phyloP scores from a whole-genome alignment of 2,113 vertebrate genomes.

The Ascaphus truei region DNA sequence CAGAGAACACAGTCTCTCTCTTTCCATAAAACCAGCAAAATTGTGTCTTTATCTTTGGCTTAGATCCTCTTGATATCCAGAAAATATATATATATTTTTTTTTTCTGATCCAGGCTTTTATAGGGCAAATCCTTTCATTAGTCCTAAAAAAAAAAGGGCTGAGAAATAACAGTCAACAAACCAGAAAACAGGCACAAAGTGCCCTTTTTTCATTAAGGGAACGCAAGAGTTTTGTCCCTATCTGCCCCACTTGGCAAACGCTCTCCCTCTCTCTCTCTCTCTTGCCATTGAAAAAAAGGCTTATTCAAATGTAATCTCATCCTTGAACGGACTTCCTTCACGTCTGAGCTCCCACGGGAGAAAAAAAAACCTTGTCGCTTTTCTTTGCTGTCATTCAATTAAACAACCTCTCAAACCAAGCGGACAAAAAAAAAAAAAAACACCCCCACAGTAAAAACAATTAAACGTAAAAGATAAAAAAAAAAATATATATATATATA shows the following conservation, averaged over 20 bases:
- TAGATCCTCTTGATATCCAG: constrained; percentile 33
- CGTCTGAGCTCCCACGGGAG: constrained; percentile 42
- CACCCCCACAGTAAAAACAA: constrained; percentile 15
- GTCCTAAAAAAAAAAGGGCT: constrained; percentile 24
- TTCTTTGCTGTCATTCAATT: constrained; percentile 50
- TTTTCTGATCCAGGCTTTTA: constrained; percentile 5
- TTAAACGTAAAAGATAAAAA: constrained; percentile 14
- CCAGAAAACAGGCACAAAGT: constrained; percentile 25
- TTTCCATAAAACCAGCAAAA: constrained; percentile 26
- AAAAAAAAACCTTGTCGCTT: constrained; percentile 46
- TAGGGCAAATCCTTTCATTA: constrained; percentile 30
- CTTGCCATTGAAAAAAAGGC: constrained; percentile 31
- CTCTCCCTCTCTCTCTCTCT: constrained; percentile 27
- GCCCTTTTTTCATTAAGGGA: constrained; percentile 30
- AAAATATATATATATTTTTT: background rate
- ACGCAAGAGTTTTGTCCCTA: constrained; percentile 28
- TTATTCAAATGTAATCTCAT: constrained; percentile 55
- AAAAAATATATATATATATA: too few relatives aligned
- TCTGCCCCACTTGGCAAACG: constrained; percentile 33
- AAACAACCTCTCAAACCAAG: constrained; percentile 50
- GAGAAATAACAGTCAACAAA: constrained; percentile 18
- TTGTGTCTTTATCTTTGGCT: constrained; percentile 27
- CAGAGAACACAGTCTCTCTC: constrained; percentile 1
- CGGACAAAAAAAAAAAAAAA: constrained; percentile 54
- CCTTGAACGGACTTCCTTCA: constrained; percentile 52